Percentiles rank a stretch among this genome's conserved stretches.
These are phyloP conservation scores for Sinocyclocheilus anophthalmus DNA, from an alignment of 2,113 vertebrate species.

Conservation along the genomic window DNA sequence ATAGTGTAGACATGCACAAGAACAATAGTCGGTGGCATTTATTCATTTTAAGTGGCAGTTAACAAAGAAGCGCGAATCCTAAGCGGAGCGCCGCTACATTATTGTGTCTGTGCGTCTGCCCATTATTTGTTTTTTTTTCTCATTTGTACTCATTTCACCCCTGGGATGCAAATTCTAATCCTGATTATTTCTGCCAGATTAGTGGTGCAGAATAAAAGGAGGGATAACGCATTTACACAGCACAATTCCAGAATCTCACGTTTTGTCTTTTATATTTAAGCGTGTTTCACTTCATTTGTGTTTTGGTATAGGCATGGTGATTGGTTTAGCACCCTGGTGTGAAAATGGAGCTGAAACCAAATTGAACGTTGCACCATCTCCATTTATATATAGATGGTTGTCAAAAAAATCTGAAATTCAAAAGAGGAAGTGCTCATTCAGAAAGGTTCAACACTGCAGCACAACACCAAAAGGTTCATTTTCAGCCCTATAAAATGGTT, in stretches of 20 bases:
- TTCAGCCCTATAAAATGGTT: neutral
- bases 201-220: conserved; percentile 65
- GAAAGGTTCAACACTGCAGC: conserved; percentile 13
- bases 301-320: conserved; percentile 50
- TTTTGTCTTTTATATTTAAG: conserved; percentile 68
- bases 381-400: conserved; percentile 14
- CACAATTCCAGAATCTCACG: conserved; percentile 64
- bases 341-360: conserved; percentile 57
- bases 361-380: conserved; percentile 24
- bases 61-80: neutral
- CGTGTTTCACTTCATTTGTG: conserved; percentile 63
- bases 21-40: neutral
- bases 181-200: conserved; percentile 69
- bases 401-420: conserved; percentile 33
- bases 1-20: neutral
- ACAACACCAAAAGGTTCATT: neutral
- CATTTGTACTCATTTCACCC: conserved; percentile 39
- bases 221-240: conserved; percentile 67
- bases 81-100: neutral
- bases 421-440: conserved; percentile 7
- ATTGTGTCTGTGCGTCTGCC: neutral
- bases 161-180: conserved; percentile 70
- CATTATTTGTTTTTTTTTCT: conserved; percentile 18
- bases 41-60: neutral
- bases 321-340: conserved; percentile 59